Percentiles rank a stretch among this genome's conserved stretches.
These are phyloP conservation scores for Morelia viridis DNA, from an alignment of 2,797 vertebrate genomes.

Conservation along the genomic window DNA sequence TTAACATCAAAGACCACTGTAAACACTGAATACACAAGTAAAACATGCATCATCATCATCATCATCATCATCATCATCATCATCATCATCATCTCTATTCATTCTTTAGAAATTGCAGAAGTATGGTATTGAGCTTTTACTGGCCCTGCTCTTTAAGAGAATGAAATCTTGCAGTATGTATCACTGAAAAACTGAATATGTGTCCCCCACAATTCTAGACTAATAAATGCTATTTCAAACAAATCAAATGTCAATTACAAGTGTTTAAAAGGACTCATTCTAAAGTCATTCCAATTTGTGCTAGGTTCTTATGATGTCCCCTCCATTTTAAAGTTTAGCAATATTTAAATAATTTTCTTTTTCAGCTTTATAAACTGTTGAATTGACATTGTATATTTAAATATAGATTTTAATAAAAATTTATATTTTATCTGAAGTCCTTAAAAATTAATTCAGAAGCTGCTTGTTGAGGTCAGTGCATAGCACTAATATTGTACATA, in stretches of 20 bases:
- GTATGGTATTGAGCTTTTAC: background rate
- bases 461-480: slow-evolving; percentile 16
- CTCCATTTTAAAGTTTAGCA: slow-evolving; percentile 20
- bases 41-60: background rate
- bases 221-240: slow-evolving; percentile 38
- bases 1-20: background rate
- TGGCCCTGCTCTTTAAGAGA: background rate
- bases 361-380: slow-evolving; percentile 32
- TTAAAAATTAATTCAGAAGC: background rate
- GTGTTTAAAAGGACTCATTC: slow-evolving; percentile 45
- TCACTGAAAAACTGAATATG: slow-evolving; percentile 22
- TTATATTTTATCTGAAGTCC: slow-evolving; percentile 34
- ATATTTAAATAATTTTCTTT: slow-evolving; percentile 27
- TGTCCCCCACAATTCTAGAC: background rate
- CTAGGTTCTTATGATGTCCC: slow-evolving; percentile 16
- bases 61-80: background rate
- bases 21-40: background rate
- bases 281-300: slow-evolving; percentile 2
- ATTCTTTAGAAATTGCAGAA: background rate
- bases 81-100: background rate
- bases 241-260: slow-evolving; percentile 46
- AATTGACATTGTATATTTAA: slow-evolving; percentile 12
- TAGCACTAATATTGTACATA: background rate
- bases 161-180: background rate
- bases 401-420: slow-evolving; percentile 11